These are phyloP conservation scores for Andrena flavipes DNA, from an alignment of 2,888 invertebrate species.

Conservation along the genomic window DNA sequence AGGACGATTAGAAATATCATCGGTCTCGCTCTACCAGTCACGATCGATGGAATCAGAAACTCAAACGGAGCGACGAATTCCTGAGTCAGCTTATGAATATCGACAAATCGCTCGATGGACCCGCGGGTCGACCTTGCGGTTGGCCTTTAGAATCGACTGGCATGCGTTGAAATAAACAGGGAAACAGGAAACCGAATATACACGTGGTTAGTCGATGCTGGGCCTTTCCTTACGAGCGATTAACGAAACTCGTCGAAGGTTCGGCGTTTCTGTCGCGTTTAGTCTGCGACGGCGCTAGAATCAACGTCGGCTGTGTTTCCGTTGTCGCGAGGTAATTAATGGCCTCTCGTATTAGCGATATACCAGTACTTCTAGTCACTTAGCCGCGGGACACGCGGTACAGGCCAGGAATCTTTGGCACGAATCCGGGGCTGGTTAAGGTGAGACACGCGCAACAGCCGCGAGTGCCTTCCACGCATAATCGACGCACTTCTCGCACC, in stretches of 20 bases:
- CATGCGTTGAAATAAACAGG: conserved; percentile 54
- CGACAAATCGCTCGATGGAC: conserved; percentile 39
- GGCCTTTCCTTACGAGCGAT: background rate
- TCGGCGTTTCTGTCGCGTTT: background rate
- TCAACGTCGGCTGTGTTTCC: background rate
- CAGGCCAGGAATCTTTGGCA: conserved; percentile 42
- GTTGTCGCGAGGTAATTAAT: background rate
- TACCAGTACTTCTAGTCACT: background rate
- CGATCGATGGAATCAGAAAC: conserved; percentile 24
- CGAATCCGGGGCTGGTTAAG: conserved; percentile 20
- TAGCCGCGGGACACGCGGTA: background rate
- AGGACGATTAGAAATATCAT: background rate
- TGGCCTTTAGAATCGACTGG: conserved; percentile 14
- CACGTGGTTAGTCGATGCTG: background rate
- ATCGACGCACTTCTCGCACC: conserved; percentile 70
- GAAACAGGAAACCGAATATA: conserved; percentile 37
- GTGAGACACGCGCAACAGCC: conserved; percentile 50
- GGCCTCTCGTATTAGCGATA: background rate
- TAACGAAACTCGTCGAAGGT: background rate
- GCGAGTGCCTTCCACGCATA: conserved; percentile 61
- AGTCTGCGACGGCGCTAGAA: background rate
- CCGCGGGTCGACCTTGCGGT: conserved; percentile 43
- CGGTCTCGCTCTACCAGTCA: background rate
- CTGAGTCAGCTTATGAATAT: conserved; percentile 42
- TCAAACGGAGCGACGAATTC: conserved; percentile 31